Conservation (phyloP, 2,888 invertebrate genomes). For the Aquatica leii region DNA sequence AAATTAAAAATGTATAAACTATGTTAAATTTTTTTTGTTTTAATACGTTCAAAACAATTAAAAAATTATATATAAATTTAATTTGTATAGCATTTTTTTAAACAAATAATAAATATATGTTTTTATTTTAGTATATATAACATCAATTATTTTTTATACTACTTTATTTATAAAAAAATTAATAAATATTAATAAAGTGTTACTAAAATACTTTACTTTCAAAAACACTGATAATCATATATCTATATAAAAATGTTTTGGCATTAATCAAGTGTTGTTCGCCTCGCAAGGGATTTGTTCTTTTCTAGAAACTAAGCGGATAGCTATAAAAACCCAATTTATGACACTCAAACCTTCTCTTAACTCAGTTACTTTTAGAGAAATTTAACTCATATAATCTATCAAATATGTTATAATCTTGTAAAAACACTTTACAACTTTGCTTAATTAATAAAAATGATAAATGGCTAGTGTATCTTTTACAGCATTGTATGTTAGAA, state of each 20-base stretch:
- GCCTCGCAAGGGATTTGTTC: not conserved
- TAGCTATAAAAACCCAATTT: not conserved
- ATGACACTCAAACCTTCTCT: not conserved
- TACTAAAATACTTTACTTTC: not conserved
- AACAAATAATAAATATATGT: too few species aligned
- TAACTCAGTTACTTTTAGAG: not conserved
- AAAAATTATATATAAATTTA: too few species aligned
- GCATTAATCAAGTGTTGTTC: slow-evolving; percentile 5
- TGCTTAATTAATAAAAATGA: too few species aligned
- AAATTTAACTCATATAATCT: not conserved
- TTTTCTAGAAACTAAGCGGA: not conserved
- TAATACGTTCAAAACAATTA: too few species aligned
- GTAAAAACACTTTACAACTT: not conserved
- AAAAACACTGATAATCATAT: not conserved
- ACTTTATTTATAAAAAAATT: too few species aligned
- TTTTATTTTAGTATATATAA: too few species aligned
- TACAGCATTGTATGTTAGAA: too few species aligned
- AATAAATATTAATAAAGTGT: not conserved
- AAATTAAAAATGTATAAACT: too few species aligned
- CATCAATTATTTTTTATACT: too few species aligned
- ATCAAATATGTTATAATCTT: not conserved
- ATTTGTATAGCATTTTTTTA: too few species aligned
- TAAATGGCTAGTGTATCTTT: too few species aligned
- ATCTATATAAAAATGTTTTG: not conserved
- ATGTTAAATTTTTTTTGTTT: too few species aligned